Base-by-base conservation (phyloP, 2,113 vertebrate species). In the Pogonocichla stellata region DNA sequence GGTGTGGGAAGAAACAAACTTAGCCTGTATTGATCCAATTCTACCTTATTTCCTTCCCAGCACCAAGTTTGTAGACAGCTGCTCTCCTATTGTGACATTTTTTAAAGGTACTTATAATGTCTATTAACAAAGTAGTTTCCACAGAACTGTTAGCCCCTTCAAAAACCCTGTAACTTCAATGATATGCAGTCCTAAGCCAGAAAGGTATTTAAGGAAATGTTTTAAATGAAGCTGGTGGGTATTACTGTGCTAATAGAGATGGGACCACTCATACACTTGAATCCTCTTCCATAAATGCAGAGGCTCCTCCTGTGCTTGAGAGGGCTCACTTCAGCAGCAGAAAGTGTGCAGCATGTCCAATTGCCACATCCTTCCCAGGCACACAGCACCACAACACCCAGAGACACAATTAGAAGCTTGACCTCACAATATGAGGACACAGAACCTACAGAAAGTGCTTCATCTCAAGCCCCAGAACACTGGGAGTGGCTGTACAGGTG, bases 1-100 rank as follows among this genome's bases (percentile, higher is more conserved):
- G 64, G 65, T 62, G 64, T 62, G 56, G 51, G 71, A 85, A 61
- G 58, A 87, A 91, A 66, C n/a, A 84, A 57, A 86, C 69, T 29
- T 20, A 43, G 36, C 40, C 42, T 81, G 25, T 45, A 84, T 38
- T 50, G 89, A 95, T 90, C 67, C 5, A 0, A 24, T 64, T 54
- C 84, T 51, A 47, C 66, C 74, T 56, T 78, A 60, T 80, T 94
- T 94, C 81, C 67, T 88, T 51, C 80, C 50, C 67, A 86, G 67
- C 51, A 86, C 34, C 12, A 38, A 58, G 24, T 51, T 9, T 86
- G 51, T 29, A 83, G 64, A 58, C 40, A 83, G 33, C 40, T 80
- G 38, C 19, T 80, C 43, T 80, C 78, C 31, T 72, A 19, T 14
- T 56, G 53, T 78, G 45, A 45, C 14, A 9, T 42, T 83, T 86